Evolutionary conservation across 1,140 invertebrate genomes (phyloP), one percentile per base, ranked within the genome.

Genomic region (Globodera rostochiensis): DNA sequence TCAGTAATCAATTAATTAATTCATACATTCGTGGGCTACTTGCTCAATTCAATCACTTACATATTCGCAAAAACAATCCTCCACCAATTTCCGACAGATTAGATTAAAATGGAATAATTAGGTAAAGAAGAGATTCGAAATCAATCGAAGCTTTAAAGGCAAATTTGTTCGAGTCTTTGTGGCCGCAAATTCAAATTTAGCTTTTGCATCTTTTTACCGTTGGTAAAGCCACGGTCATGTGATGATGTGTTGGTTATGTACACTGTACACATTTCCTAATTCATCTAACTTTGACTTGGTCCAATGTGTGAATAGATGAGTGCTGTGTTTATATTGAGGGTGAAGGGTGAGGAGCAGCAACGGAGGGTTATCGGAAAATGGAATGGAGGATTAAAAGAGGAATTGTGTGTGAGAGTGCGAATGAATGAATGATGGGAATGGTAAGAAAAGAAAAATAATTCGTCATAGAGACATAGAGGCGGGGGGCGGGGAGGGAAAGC

Each of bases 331-430:
- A 19, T 19, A 19, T 53, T 53, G 57, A 64, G 57, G 19, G 57
- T 19, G 50, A 49, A 53, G 6, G 49, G 25, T 21, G 74, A 36
- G 74, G 45, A 46, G 66, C 13, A 25, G 25, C 25, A 47, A 36
- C 13, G n/a, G 36, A 60, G 53, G 7, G 19, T 6, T 21, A 25
- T 7, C 36, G 11, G 36, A 19, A 50, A 25, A 21, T 60, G 74
- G 64, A 75, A 75, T 60, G 53, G 36, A 25, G 25, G 47, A 60
- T 53, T 49, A 75, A 49, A 74, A 60, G 47, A n/a, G 2, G 49
- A 75, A 25, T 53, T 49, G 57, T 57, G 19, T 36, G 53, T 25
- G 11, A 19, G 74, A 53, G 13, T 11, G 57, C 57, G 57, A 64
- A 19, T 64, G 57, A 64, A 19, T 64, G 57, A 19, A 19, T 15